Evolutionary conservation across 1,140 invertebrate genomes (phyloP).

Genomic region (Drosophila athabasca): DNA sequence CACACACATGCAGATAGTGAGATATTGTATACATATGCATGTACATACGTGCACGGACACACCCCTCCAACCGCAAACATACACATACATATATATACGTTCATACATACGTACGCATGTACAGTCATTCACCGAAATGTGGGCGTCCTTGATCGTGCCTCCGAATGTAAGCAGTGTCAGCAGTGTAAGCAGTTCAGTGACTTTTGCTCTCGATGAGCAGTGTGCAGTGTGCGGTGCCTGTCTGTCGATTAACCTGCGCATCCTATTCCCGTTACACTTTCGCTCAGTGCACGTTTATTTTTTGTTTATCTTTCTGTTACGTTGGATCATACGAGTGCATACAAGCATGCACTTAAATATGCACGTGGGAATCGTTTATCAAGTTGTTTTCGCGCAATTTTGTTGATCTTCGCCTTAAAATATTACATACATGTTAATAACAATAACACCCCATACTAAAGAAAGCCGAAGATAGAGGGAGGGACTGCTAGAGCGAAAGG

Average conservation of each 20-base stretch:
- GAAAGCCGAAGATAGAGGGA: no score
- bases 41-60: slow-evolving; percentile 32
- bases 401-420: slow-evolving; percentile 5
- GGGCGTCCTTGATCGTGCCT: slow-evolving; percentile 51
- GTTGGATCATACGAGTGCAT: background rate
- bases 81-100: background rate
- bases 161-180: slow-evolving; percentile 18
- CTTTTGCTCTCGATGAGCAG: slow-evolving; percentile 29
- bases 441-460: no score
- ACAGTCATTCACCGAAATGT: slow-evolving; percentile 1
- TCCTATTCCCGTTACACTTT: slow-evolving; percentile 6
- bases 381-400: slow-evolving; percentile 32
- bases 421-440: no score
- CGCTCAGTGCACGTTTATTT: slow-evolving; percentile 18
- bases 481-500: no score
- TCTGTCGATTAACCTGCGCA: no score
- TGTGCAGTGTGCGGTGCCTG: no score
- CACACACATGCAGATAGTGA: slow-evolving; percentile 18
- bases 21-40: slow-evolving; percentile 22
- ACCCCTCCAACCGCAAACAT: slow-evolving; percentile 33
- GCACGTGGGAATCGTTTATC: slow-evolving; percentile 31
- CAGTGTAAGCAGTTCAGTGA: slow-evolving; percentile 26
- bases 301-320: slow-evolving; percentile 18
- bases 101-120: background rate
- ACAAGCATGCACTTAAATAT: background rate